Conservation (phyloP, 2,113 vertebrate species). For the Hymenochirus boettgeri region DNA sequence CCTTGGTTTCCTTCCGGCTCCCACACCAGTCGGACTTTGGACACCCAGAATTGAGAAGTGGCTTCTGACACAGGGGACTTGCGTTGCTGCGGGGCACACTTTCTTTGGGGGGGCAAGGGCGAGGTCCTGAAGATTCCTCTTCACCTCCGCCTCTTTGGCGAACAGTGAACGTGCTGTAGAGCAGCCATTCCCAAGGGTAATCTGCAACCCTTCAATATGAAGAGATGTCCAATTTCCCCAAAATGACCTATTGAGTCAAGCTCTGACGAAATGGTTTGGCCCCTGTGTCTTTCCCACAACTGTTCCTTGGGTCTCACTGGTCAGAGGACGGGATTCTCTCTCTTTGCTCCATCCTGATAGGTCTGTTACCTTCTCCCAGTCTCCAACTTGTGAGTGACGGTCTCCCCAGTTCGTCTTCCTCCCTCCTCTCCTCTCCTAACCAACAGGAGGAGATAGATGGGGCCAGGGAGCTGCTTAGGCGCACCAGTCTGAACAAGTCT, state of each 20-base stretch:
- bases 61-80: slow-evolving; percentile 87
- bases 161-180: slow-evolving; percentile 82
- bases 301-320: background rate
- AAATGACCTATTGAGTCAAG: slow-evolving; percentile 14
- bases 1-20: slow-evolving; percentile 67
- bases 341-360: slow-evolving; percentile 57
- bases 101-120: slow-evolving; percentile 74
- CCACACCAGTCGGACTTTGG: slow-evolving; percentile 85
- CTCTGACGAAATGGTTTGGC: slow-evolving; percentile 16
- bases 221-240: slow-evolving; percentile 16
- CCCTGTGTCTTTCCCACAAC: background rate
- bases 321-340: background rate
- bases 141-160: slow-evolving; percentile 81
- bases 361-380: slow-evolving; percentile 51
- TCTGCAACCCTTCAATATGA: slow-evolving; percentile 15
- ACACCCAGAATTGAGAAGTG: slow-evolving; percentile 82
- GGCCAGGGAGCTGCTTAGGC: too few relatives aligned
- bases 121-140: slow-evolving; percentile 74
- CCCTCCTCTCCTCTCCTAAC: background rate
- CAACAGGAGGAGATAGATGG: too few relatives aligned
- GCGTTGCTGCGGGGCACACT: slow-evolving; percentile 82
- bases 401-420: slow-evolving; percentile 40
- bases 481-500: too few relatives aligned
- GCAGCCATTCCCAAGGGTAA: slow-evolving; percentile 72
- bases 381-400: background rate